phyloP scores from a whole-genome alignment of 2,113 vertebrate genomes.

The Colinus virginianus region DNA sequence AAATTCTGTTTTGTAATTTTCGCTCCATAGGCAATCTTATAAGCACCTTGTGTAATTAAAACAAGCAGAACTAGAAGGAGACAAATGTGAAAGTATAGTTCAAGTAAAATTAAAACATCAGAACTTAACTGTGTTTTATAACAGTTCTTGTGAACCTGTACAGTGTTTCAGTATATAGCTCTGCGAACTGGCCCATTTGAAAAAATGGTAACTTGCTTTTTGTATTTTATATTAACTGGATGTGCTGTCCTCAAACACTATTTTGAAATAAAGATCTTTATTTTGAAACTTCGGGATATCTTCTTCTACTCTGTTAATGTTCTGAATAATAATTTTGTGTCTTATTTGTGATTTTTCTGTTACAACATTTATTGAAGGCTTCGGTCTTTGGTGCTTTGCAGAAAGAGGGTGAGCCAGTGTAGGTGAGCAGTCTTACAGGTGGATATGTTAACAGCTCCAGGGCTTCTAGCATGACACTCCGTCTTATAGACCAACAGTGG shows the following conservation, averaged over 20 bases:
- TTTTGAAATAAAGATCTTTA: constrained; percentile 80
- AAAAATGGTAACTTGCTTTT: constrained; percentile 57
- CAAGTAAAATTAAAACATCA: constrained; percentile 50
- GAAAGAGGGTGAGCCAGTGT: background rate
- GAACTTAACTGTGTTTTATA: constrained; percentile 45
- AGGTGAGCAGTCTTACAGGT: background rate
- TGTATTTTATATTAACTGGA: constrained; percentile 75
- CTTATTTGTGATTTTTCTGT: background rate
- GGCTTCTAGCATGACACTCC: background rate
- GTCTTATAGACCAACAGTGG: background rate
- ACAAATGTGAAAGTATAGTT: constrained; percentile 76
- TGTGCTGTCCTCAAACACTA: constrained; percentile 74
- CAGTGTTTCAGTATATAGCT: constrained; percentile 59
- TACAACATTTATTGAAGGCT: background rate
- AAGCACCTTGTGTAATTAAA: constrained; percentile 66
- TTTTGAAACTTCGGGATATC: constrained; percentile 60
- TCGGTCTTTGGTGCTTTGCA: background rate
- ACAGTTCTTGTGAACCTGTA: constrained; percentile 49
- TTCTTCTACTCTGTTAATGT: background rate
- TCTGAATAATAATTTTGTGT: background rate
- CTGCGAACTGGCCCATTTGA: constrained; percentile 37
- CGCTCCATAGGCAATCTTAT: constrained; percentile 46
- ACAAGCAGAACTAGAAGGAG: constrained; percentile 44
- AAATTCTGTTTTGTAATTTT: constrained; percentile 58
- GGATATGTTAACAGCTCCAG: background rate